Conservation (phyloP, 1,140 invertebrate genomes). For the Leptinotarsa lineolata region DNA sequence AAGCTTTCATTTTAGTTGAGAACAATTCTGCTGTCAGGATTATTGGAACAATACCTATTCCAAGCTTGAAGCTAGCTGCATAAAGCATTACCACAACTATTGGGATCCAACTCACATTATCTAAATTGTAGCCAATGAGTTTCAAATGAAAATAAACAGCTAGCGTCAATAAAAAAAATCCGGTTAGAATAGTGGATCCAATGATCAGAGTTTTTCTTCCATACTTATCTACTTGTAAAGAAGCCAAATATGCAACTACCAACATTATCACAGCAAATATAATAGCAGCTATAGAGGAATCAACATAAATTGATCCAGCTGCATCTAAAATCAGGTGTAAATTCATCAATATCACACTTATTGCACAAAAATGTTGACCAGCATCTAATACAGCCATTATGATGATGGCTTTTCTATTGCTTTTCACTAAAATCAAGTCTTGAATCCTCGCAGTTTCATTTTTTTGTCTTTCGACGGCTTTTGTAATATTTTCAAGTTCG, state of each 20-base stretch:
- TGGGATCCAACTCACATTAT: slow-evolving; percentile 40
- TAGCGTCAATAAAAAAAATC: slow-evolving; percentile 39
- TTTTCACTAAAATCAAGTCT: slow-evolving; percentile 43
- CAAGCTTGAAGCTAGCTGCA: slow-evolving; percentile 43
- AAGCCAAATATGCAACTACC: slow-evolving; percentile 34
- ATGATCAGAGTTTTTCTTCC: slow-evolving; percentile 46
- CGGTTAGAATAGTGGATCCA: slow-evolving; percentile 41
- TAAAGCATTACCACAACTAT: slow-evolving; percentile 44
- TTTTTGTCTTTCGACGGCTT: slow-evolving; percentile 42
- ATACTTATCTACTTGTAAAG: slow-evolving; percentile 45
- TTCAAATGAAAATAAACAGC: slow-evolving; percentile 50
- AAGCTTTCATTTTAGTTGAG: slow-evolving; percentile 63
- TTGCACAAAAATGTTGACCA: slow-evolving; percentile 59
- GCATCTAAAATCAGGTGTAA: slow-evolving; percentile 43
- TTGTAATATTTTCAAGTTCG: slow-evolving; percentile 54
- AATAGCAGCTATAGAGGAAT: slow-evolving; percentile 40
- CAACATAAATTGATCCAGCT: slow-evolving; percentile 40
- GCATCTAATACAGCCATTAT: slow-evolving; percentile 59
- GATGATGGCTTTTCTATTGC: slow-evolving; percentile 44
- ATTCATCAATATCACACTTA: slow-evolving; percentile 52
- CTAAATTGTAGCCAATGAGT: slow-evolving; percentile 31
- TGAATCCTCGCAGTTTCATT: slow-evolving; percentile 36
- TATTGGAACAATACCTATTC: slow-evolving; percentile 66
- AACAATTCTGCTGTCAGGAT: slow-evolving; percentile 66
- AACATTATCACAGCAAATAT: slow-evolving; percentile 48